Evolutionary conservation across 53 echinoderm and acorn worm genomes (phyloP), one percentile per base, ranked within the genome.

Genomic region (Stichopus horrens): DNA sequence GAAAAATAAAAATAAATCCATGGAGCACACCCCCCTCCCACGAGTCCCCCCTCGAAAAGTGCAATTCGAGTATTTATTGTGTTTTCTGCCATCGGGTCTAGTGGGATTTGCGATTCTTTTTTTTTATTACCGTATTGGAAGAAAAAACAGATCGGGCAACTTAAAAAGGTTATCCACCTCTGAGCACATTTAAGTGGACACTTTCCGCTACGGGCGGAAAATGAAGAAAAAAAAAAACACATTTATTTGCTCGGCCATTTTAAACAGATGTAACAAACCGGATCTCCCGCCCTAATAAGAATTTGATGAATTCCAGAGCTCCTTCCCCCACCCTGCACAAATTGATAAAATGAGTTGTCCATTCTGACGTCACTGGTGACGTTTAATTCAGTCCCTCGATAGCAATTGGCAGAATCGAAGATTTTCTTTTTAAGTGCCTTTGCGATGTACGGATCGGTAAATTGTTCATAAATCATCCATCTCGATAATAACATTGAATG

Each of bases 261-360:
- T 71, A 18, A 71, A 71, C 18, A 5, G 14, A 71, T 71, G 71
- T 71, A 71, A 20, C 71, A 71, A 71, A 71, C 71, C n/a, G 71
- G 71, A 71, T 71, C 59, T 59, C 71, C 71, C 71, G n/a, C 18
- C 19, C 71, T 71, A 71, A 71, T 20, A 71, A 71, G 71, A 71
- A 16, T 71, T 71, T 71, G 71, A 71, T 71, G 71, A 71, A 71
- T 71, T 18, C 71, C 71, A 71, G 71, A 71, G 19, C 71, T 71
- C 71, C 19, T 71, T 16, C 2, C 37, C 37, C 37, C 16, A 71
- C 37, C 37, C 37, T 4, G 18, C 71, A 13, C 71, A 71, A 71
- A 71, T 71, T 71, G 71, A 71, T 71, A n/a, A 71, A 71, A 71
- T 71, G 14, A 37, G 71, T 71, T 71, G 71, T 71, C 18, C 20